Percentiles rank a stretch among this genome's conserved stretches.
phyloP scores from a whole-genome alignment of 2,888 invertebrate genomes.

The Drosophila kuntzei region DNA sequence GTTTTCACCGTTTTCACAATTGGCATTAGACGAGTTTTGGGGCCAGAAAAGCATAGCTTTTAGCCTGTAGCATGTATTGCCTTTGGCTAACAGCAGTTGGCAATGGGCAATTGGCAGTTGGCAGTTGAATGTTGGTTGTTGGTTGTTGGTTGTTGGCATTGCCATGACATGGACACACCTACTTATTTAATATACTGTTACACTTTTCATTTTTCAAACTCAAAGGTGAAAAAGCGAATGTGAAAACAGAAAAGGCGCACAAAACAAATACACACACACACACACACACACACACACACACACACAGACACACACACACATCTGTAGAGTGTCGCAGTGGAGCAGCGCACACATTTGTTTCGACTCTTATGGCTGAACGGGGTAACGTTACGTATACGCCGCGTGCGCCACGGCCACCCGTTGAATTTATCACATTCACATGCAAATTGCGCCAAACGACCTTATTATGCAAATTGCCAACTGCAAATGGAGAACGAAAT shows the following conservation, averaged over 20 bases:
- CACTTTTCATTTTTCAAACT: slow-evolving; percentile 70
- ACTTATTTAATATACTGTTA: slow-evolving; percentile 80
- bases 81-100: slow-evolving; percentile 27
- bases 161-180: slow-evolving; percentile 65
- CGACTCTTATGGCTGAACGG: slow-evolving; percentile 27
- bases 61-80: slow-evolving; percentile 13
- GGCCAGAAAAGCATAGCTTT: slow-evolving; percentile 2
- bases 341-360: slow-evolving; percentile 35
- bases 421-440: slow-evolving; percentile 85
- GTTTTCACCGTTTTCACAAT: slow-evolving; percentile 34
- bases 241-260: slow-evolving; percentile 49
- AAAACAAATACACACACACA: slow-evolving; percentile 52
- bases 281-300: slow-evolving; percentile 25
- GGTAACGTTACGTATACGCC: slow-evolving; percentile 63
- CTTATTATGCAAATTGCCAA: slow-evolving; percentile 86
- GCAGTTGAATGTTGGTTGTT: slow-evolving; percentile 19
- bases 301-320: slow-evolving; percentile 13
- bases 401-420: slow-evolving; percentile 51
- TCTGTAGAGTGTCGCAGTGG: slow-evolving; percentile 6
- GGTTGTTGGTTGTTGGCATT: slow-evolving; percentile 48
- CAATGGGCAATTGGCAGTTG: slow-evolving; percentile 16
- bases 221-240: slow-evolving; percentile 71
- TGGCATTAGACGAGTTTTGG: slow-evolving; percentile 23
- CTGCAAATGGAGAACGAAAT: slow-evolving; percentile 85
- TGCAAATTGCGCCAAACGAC: slow-evolving; percentile 86